Percentiles rank a stretch among this genome's conserved stretches.
phyloP scores from a whole-genome alignment of 1,140 invertebrate genomes.

The Tetraneura akinire region DNA sequence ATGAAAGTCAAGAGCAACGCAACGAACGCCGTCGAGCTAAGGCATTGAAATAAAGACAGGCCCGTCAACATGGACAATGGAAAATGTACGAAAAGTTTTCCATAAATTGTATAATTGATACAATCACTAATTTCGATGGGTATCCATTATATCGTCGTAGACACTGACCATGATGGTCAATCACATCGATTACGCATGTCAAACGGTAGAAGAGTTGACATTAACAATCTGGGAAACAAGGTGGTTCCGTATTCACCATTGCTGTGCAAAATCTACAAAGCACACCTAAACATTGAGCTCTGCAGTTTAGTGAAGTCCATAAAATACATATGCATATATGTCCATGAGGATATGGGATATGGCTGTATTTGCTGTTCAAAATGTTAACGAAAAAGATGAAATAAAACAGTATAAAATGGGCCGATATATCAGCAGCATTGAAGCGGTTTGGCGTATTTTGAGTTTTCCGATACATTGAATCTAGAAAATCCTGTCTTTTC shows the following conservation, averaged over 20 bases:
- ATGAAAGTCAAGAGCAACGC: no score
- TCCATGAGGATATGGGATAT: conserved; percentile 57
- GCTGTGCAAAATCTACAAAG: conserved; percentile 56
- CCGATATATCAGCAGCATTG: not conserved
- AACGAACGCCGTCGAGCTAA: no score
- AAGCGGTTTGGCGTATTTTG: not conserved
- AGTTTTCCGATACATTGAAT: no score
- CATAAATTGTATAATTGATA: not conserved
- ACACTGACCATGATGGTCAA: not conserved
- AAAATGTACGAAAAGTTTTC: not conserved
- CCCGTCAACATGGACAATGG: conserved; percentile 8
- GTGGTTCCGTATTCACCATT: conserved; percentile 59
- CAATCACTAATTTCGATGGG: not conserved
- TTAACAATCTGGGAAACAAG: conserved; percentile 59
- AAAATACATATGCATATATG: conserved; percentile 58
- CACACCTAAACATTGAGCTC: conserved; percentile 58
- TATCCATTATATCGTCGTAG: conserved; percentile 16
- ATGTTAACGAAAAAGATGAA: conserved; percentile 55
- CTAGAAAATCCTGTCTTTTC: no score
- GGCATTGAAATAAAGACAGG: no score
- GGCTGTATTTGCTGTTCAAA: conserved; percentile 54
- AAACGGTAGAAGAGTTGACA: conserved; percentile 45
- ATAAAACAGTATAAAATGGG: conserved; percentile 54
- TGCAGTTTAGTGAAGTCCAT: conserved; percentile 59
- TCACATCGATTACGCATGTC: not conserved